These are phyloP conservation scores for Anadara kagoshimensis DNA, from an alignment of 1,140 invertebrate genomes.

Conservation along the genomic window DNA sequence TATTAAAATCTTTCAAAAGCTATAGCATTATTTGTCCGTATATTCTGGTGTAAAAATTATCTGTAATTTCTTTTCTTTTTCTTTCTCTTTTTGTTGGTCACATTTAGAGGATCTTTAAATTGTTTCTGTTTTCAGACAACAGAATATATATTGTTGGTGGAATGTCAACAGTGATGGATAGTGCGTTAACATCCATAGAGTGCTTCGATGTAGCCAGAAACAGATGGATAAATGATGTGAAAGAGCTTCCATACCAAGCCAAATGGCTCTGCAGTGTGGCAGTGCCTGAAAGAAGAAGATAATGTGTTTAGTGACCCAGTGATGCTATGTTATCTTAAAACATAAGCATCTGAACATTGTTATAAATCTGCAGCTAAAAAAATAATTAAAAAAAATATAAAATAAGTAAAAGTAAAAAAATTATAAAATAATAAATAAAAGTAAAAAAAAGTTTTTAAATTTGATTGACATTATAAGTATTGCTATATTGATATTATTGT, in stretches of 20 bases:
- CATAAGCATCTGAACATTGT: neutral
- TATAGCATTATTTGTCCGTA: too few species aligned
- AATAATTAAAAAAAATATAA: neutral
- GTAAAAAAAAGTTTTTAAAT: neutral
- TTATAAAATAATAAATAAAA: neutral
- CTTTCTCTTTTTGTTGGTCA: neutral
- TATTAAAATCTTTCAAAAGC: too few species aligned
- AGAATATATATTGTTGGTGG: constrained; percentile 27
- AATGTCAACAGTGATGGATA: constrained; percentile 32
- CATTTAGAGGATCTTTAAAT: neutral
- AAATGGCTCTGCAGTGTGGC: constrained; percentile 43
- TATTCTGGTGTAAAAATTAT: neutral
- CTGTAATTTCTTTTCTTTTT: neutral
- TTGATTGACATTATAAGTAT: too few species aligned
- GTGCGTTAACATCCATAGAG: constrained; percentile 48
- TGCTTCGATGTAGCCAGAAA: constrained; percentile 37
- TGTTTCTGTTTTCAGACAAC: constrained; percentile 7
- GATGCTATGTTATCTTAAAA: neutral
- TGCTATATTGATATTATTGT: too few species aligned
- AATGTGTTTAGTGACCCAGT: neutral
- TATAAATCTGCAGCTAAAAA: neutral
- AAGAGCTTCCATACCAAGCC: constrained; percentile 45
- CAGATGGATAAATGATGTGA: constrained; percentile 31
- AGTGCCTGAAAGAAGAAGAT: constrained; percentile 11
- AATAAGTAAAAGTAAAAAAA: neutral